phyloP scores from a whole-genome alignment of 1,140 invertebrate genomes.

The Eumaeus atala region DNA sequence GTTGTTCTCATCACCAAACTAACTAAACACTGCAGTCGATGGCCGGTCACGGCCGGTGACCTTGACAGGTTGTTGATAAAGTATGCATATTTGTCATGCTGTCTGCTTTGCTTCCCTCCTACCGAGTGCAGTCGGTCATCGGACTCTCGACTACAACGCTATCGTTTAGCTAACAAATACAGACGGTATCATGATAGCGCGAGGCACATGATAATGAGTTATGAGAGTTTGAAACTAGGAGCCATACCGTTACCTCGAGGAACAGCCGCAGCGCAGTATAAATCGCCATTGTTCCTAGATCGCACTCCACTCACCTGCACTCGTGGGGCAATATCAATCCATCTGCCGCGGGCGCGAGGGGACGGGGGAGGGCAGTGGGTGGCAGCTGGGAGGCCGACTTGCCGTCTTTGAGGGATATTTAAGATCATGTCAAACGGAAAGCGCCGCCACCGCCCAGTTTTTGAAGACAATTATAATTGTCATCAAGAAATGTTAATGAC shows the following conservation, averaged over 20 bases:
- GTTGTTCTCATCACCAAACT: no score
- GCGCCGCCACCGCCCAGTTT: background rate
- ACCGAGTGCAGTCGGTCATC: no score
- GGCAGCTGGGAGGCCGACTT: slow-evolving; percentile 20
- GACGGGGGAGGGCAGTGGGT: slow-evolving; percentile 21
- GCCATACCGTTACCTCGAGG: slow-evolving; percentile 28
- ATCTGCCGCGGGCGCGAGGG: slow-evolving; percentile 41
- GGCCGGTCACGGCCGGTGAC: no score
- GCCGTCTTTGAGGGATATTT: slow-evolving; percentile 46
- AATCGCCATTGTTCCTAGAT: slow-evolving; percentile 55
- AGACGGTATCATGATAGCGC: no score
- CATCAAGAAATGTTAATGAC: no score
- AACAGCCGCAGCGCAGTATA: slow-evolving; percentile 31
- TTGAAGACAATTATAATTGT: no score
- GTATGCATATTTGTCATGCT: no score
- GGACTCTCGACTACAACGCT: no score
- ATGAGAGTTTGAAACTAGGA: slow-evolving; percentile 9
- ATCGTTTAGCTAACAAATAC: no score
- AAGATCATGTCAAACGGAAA: slow-evolving; percentile 26
- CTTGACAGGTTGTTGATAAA: no score
- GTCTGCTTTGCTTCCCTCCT: no score
- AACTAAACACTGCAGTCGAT: no score
- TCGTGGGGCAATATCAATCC: slow-evolving; percentile 59
- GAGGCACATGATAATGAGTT: background rate
- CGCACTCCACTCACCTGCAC: slow-evolving; percentile 54